phyloP scores from a whole-genome alignment of 2,113 vertebrate species.

The Cettia cetti region DNA sequence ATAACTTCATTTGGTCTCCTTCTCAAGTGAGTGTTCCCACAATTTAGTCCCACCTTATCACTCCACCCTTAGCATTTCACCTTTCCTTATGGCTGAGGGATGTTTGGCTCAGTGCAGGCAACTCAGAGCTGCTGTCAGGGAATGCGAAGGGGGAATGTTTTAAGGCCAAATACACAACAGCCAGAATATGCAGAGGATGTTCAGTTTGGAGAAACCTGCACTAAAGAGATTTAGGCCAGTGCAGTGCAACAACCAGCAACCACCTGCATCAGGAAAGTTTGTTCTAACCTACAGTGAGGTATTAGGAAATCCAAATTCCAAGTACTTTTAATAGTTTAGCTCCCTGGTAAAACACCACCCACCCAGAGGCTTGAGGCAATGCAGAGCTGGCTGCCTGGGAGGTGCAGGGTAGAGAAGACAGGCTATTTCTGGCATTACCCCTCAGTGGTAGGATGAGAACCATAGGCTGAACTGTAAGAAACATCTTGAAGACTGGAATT shows the following conservation, averaged over 20 bases:
- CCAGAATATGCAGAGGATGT: neutral
- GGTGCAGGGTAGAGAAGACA: neutral
- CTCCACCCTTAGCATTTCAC: neutral
- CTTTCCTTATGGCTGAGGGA: neutral
- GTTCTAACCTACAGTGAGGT: neutral
- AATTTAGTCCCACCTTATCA: neutral
- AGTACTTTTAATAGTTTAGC: neutral
- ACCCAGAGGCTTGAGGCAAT: neutral
- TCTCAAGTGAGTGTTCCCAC: neutral
- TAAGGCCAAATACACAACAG: neutral
- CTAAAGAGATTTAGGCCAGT: neutral
- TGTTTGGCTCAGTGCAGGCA: neutral
- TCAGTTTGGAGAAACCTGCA: neutral
- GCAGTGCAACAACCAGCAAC: neutral
- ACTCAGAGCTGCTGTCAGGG: neutral
- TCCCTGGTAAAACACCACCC: constrained; percentile 19
- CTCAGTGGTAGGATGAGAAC: neutral
- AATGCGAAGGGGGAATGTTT: neutral
- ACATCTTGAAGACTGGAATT: neutral
- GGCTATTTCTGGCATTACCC: neutral
- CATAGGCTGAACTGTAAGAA: neutral
- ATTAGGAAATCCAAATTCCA: neutral
- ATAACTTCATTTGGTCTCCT: neutral
- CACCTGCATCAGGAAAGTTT: neutral
- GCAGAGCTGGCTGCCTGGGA: neutral